Evolutionary conservation across 1,140 invertebrate species (phyloP).

Genomic region (Rhopalosiphum maidis): DNA sequence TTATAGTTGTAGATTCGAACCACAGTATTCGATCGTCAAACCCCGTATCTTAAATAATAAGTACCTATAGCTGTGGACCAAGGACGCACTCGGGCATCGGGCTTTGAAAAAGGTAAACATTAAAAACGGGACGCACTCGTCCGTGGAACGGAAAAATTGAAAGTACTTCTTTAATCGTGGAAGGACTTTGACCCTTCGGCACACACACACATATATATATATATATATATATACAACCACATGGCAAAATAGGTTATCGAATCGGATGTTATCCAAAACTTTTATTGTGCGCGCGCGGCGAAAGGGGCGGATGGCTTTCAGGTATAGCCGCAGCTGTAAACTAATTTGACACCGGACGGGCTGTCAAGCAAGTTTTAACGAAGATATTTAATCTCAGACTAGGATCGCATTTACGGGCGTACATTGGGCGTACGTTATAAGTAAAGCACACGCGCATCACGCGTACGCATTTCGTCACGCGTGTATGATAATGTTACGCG

Average conservation of each 20-base stretch:
- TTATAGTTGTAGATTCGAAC: too few relatives aligned
- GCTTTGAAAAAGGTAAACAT: too few relatives aligned
- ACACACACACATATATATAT: not conserved
- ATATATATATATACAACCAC: too few relatives aligned
- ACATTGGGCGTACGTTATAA: not conserved
- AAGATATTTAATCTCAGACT: constrained; percentile 27
- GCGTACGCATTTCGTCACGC: not conserved
- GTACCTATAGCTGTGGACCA: too few relatives aligned
- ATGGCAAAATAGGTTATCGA: not conserved
- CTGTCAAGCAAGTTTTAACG: constrained; percentile 6
- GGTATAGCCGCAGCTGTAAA: not conserved
- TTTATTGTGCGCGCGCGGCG: not conserved
- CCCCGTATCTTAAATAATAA: too few relatives aligned
- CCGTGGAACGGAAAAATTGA: not conserved
- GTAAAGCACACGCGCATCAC: not conserved
- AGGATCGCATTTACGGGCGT: not conserved
- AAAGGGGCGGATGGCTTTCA: not conserved
- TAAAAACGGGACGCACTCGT: too few relatives aligned
- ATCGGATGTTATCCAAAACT: not conserved
- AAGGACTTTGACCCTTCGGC: not conserved
- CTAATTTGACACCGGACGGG: constrained; percentile 15
- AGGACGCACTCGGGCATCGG: too few relatives aligned
- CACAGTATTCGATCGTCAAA: too few relatives aligned
- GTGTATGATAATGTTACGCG: not conserved
- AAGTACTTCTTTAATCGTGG: not conserved